A percentile compares a stretch with the other conserved stretches of the same genome.
Evolutionary conservation across 2,113 vertebrate genomes (phyloP).

Genomic region (Rousettus leschenaultii): DNA sequence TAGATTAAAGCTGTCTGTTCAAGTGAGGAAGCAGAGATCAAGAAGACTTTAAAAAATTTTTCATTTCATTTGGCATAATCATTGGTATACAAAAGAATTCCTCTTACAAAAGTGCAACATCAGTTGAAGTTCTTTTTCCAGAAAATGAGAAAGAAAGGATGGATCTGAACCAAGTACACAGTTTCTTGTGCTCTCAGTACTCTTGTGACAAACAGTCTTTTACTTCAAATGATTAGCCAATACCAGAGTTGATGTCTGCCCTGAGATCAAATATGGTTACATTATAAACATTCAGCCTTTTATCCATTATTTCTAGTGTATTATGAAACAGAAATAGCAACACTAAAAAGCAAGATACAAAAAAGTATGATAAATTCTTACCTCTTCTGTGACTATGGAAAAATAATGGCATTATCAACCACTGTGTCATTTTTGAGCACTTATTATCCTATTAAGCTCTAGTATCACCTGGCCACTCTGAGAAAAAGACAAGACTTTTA

Average conservation of each 20-base stretch:
- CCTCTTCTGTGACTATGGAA: neutral
- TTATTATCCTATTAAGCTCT: neutral
- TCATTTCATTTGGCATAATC: constrained; percentile 40
- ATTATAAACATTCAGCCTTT: neutral
- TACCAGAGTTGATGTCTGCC: neutral
- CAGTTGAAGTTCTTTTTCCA: neutral
- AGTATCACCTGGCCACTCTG: neutral
- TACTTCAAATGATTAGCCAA: neutral
- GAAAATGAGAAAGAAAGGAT: neutral
- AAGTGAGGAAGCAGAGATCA: constrained; percentile 54
- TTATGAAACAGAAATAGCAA: neutral
- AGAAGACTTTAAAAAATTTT: constrained; percentile 51
- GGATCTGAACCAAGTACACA: neutral
- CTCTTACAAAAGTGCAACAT: neutral
- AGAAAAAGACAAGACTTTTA: neutral
- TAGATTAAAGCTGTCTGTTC: constrained; percentile 29
- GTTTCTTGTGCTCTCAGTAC: neutral
- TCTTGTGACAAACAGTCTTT: neutral
- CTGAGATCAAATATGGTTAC: neutral
- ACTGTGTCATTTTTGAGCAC: neutral
- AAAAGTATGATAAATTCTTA: neutral
- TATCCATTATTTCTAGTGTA: neutral
- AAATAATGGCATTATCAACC: neutral
- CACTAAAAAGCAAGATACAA: neutral
- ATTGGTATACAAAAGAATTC: constrained; percentile 15